Conservation (phyloP, 2,888 invertebrate genomes). For the Strigamia maritima region DNA sequence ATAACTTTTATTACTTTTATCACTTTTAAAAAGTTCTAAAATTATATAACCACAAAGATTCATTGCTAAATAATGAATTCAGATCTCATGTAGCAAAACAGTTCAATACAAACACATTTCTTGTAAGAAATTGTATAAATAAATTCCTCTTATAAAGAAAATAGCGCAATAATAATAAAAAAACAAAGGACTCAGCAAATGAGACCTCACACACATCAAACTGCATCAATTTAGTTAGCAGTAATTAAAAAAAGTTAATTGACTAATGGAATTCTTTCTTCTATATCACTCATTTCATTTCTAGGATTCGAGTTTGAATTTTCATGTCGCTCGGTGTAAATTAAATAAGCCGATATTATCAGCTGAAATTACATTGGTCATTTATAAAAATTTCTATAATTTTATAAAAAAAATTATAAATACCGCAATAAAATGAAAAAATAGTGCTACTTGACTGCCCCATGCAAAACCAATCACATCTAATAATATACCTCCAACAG, state of each 20-base stretch:
- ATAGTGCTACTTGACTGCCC: conserved; percentile 60
- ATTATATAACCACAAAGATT: neutral
- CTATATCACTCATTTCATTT: neutral
- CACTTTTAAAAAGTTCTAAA: too few species aligned
- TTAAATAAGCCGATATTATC: neutral
- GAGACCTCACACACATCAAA: neutral
- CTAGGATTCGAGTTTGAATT: neutral
- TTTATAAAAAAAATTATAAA: neutral
- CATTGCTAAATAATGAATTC: neutral
- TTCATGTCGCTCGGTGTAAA: neutral
- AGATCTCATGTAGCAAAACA: neutral
- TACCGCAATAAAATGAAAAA: conserved; percentile 48
- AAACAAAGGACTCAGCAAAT: neutral
- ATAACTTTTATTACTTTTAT: too few species aligned
- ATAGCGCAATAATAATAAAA: neutral
- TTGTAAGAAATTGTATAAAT: neutral
- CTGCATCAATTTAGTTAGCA: neutral
- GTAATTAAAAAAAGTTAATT: neutral
- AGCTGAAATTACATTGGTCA: neutral
- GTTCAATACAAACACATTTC: neutral
- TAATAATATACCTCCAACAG: conserved; percentile 68
- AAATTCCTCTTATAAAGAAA: neutral
- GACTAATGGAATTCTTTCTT: neutral
- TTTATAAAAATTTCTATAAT: neutral
- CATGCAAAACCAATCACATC: conserved; percentile 55